Base-by-base conservation (phyloP, 1,140 invertebrate species). In the Hyposmocoma kahamanoa region DNA sequence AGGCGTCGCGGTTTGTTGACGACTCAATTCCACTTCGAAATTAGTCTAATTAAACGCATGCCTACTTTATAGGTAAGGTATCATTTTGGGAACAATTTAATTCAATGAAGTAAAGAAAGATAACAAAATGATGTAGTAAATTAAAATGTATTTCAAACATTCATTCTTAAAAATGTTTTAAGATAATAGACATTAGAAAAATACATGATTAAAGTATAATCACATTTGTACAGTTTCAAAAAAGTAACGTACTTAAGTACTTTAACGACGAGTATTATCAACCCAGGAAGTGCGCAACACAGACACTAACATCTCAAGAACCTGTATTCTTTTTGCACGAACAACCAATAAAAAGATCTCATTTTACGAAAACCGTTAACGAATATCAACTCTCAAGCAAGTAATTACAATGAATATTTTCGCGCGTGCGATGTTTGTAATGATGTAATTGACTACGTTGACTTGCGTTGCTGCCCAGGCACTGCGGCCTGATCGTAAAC, bases 41-140 rank as follows among this genome's bases (percentile, higher is more conserved):
- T 30, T n/a, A 13, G 28, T 30, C n/a, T n/a, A n/a, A n/a, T n/a
- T 30, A 30, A 30, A n/a, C 13, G 13, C 28, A 10, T 3, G 13
- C 10, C 28, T 30, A 13, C 2, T 30, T 30, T 30, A 30, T 3
- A 30, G 5, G 24, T 5, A 11, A 26, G 24, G 24, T 26, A n/a
- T n/a, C n/a, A n/a, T n/a, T n/a, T n/a, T n/a, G n/a, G n/a, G 56
- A 41, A 57, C 74, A 48, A 66, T 47, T 47, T 42, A 65, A 36
- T 47, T 30, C 43, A 64, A 57, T 47, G 63, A 60, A 62, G 60
- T 64, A 57, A 67, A 50, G n/a, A n/a, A n/a, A n/a, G n/a, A n/a
- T n/a, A n/a, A n/a, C n/a, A n/a, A n/a, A n/a, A n/a, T n/a, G n/a
- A n/a, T n/a, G n/a, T n/a, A n/a, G n/a, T n/a, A n/a, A n/a, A n/a